A percentile compares a stretch with the other conserved stretches of the same genome.
Evolutionary conservation across 2,113 vertebrate species (phyloP).

Genomic region (Myotis yumanensis): DNA sequence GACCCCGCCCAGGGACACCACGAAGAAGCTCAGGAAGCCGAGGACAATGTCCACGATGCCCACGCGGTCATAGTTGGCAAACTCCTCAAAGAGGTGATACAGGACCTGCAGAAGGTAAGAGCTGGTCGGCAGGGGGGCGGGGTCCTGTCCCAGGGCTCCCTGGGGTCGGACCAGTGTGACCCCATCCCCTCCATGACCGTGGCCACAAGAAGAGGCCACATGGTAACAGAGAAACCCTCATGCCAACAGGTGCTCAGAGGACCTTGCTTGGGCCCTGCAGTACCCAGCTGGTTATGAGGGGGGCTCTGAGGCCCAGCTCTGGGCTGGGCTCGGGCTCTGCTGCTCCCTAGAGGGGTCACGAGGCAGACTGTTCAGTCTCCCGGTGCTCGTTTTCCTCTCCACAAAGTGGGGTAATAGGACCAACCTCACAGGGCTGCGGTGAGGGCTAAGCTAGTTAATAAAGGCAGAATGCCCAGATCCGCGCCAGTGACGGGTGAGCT

Average conservation of each 20-base stretch:
- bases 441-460: neutral
- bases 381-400: neutral
- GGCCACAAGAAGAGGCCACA: neutral
- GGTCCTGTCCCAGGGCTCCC: neutral
- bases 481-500: rapidly evolving
- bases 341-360: rapidly evolving
- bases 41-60: slow-evolving; percentile 89
- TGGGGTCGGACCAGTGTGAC: neutral
- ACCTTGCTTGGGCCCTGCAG: too few relatives aligned
- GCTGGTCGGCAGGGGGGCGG: neutral
- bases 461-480: neutral
- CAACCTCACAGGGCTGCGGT: neutral
- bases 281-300: neutral
- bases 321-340: neutral
- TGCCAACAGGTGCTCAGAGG: neutral
- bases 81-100: slow-evolving; percentile 98
- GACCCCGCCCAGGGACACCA: slow-evolving; percentile 93
- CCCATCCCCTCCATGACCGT: neutral
- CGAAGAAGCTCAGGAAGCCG: slow-evolving; percentile 94
- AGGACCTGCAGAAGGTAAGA: slow-evolving; percentile 87
- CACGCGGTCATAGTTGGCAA: slow-evolving; percentile 82
- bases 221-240: neutral
- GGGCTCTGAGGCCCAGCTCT: neutral
- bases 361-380: neutral
- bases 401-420: neutral